Percentiles rank a stretch among this genome's conserved stretches.
phyloP scores from a whole-genome alignment of 2,797 vertebrate genomes.

The Heterohyrax brucei region DNA sequence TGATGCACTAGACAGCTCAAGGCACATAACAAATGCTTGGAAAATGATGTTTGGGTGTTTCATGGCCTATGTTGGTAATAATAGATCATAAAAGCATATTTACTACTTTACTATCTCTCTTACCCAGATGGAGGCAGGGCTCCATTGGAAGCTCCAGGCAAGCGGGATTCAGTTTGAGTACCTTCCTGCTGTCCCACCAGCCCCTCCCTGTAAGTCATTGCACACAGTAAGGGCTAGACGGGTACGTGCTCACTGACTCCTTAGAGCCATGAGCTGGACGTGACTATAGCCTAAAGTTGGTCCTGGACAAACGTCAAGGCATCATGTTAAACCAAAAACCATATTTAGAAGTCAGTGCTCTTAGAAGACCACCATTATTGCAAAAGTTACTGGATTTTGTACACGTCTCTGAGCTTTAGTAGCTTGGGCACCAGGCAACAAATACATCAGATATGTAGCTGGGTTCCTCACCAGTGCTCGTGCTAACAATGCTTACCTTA shows the following conservation, averaged over 20 bases:
- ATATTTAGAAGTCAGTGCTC: background rate
- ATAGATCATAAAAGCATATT: background rate
- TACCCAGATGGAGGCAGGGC: background rate
- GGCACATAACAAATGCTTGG: background rate
- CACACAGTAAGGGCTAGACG: background rate
- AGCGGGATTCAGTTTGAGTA: background rate
- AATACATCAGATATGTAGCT: background rate
- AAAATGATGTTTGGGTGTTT: background rate
- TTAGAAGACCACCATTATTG: background rate
- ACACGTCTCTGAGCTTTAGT: slow-evolving; percentile 20
- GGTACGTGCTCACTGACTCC: background rate
- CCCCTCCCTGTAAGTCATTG: accelerated
- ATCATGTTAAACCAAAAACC: background rate
- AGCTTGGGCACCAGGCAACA: background rate
- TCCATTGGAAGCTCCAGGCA: background rate
- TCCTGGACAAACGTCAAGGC: background rate
- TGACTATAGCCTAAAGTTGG: background rate
- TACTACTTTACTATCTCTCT: slow-evolving; percentile 23
- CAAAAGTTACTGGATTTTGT: slow-evolving; percentile 39
- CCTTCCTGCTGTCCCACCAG: background rate
- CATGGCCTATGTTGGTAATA: background rate
- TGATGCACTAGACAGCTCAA: background rate
- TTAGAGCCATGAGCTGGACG: background rate
- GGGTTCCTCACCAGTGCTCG: slow-evolving; percentile 28
- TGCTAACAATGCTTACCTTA: slow-evolving; percentile 38